Evolutionary conservation across 2,888 invertebrate genomes (phyloP), one percentile per base, ranked within the genome.

Genomic region (Metalampra italica): DNA sequence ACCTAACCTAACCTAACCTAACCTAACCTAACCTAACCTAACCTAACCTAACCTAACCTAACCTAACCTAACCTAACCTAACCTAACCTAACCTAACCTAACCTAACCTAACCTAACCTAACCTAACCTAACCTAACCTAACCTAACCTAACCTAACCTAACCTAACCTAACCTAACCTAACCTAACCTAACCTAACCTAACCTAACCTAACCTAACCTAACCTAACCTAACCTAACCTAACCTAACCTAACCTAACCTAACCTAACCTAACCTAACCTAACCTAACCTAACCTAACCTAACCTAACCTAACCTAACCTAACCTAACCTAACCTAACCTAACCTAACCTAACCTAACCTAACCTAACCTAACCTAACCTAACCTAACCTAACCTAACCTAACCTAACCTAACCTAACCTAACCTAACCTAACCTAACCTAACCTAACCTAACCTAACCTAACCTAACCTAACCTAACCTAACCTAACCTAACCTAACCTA

Each of bases 171-270:
- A 49, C 42, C 45, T 45, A 45, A 41, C 41, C 45, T 45, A 42
- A 49, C 45, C 49, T 42, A 46, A 46, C 49, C 49, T 45, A 42
- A 42, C 49, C 45, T 42, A 45, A 49, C 42, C 45, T 45, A 45
- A 45, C 49, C 42, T 42, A 45, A 49, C 42, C 38, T 42, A 45
- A 41, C 45, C 37, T 42, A 42, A 36, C 45, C 34, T 48, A 51
- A 45, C 51, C 51, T 51, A 51, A 48, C 51, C 51, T 51, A 51
- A 51, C 51, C 51, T 51, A 51, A 48, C 51, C 48, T 48, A 51
- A 47, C 51, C 48, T 45, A 51, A 43, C 51, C 51, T 51, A 51
- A 51, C 51, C 51, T 51, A 47, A 47, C 47, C 48, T 51, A 51
- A 48, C 51, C 49, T 49, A 48, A 41, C 51, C 43, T 43, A 48